Percentiles rank a stretch among this genome's conserved stretches.
These are phyloP conservation scores for Pantala flavescens DNA, from an alignment of 1,140 invertebrate genomes.

Conservation along the genomic window DNA sequence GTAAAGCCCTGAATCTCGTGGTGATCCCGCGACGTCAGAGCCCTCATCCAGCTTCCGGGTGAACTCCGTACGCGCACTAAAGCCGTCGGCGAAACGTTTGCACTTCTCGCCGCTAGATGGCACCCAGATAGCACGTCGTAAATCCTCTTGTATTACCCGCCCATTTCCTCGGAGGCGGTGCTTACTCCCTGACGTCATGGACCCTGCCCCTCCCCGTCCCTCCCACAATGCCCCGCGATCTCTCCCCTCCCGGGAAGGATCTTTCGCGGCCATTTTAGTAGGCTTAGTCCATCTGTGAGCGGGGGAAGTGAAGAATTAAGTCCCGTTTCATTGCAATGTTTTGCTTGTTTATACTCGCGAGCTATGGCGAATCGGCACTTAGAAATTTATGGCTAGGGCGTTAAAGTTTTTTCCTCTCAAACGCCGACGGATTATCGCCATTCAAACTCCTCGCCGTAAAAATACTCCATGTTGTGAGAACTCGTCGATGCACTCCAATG, in stretches of 20 bases:
- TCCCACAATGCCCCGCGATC: constrained; percentile 12
- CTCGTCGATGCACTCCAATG: too few relatives aligned
- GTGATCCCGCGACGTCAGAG: neutral
- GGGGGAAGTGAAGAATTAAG: neutral
- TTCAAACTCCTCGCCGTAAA: too few relatives aligned
- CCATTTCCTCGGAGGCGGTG: constrained; percentile 18
- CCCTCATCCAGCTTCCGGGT: neutral
- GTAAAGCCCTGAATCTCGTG: neutral
- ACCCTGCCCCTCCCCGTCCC: constrained; percentile 12
- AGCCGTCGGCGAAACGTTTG: constrained; percentile 16
- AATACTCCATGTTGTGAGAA: too few relatives aligned
- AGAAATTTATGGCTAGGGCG: neutral
- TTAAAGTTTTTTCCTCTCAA: too few relatives aligned
- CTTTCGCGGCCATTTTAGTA: neutral
- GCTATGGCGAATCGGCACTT: neutral
- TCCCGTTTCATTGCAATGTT: neutral
- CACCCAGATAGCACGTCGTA: constrained; percentile 20
- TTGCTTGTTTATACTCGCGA: neutral
- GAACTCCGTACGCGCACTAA: neutral
- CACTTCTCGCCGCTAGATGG: constrained; percentile 19
- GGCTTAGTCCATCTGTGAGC: neutral
- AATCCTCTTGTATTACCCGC: constrained; percentile 20
- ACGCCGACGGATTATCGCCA: too few relatives aligned
- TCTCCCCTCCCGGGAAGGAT: neutral
- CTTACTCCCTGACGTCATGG: constrained; percentile 18